Conservation (phyloP, 2,113 vertebrate species). For the Sceloporus undulatus region DNA sequence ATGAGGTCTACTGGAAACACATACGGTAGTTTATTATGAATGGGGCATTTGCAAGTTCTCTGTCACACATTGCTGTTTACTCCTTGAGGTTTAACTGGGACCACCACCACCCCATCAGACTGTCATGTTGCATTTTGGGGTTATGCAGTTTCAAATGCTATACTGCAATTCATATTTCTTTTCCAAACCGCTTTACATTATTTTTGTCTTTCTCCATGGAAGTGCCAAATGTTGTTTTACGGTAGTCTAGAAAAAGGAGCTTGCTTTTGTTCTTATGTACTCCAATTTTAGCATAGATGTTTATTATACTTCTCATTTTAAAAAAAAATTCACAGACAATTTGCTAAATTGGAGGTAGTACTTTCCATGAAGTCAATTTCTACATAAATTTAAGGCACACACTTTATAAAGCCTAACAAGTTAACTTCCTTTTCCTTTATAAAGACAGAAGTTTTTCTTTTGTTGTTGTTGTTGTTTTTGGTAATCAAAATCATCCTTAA, state of each 20-base stretch:
- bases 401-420: not conserved
- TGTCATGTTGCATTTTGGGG: too few relatives aligned
- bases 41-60: not conserved
- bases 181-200: not conserved
- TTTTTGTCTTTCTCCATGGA: not conserved
- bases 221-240: not conserved
- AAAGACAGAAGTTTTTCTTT: not conserved
- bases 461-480: not conserved
- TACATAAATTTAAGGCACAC: not conserved
- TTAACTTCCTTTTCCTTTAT: not conserved
- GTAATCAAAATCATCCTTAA: conserved; percentile 29
- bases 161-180: not conserved
- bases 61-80: not conserved
- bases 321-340: not conserved
- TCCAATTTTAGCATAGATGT: not conserved
- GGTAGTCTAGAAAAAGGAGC: not conserved
- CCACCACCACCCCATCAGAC: not conserved
- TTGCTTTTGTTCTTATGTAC: not conserved
- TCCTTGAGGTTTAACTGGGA: not conserved
- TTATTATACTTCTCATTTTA: not conserved
- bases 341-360: not conserved
- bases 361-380: not conserved
- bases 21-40: not conserved
- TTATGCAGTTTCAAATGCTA: not conserved
- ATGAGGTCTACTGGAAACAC: too few relatives aligned